phyloP scores from a whole-genome alignment of 1,140 invertebrate species.

The Drosophila micromelanica region DNA sequence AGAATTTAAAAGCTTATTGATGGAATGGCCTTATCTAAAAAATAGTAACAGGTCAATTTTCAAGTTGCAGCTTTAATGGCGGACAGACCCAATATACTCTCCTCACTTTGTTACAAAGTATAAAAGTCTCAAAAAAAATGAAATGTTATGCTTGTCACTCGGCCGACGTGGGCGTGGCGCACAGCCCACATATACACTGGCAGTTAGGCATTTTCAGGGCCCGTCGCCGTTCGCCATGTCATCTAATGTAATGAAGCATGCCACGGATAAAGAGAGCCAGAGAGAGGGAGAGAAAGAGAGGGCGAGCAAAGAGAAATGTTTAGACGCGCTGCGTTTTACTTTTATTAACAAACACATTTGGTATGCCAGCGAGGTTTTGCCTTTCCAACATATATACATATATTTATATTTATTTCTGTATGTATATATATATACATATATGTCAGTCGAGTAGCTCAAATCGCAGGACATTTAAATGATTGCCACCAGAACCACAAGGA shows the following conservation, averaged over 20 bases:
- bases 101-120: background rate
- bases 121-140: constrained; percentile 4
- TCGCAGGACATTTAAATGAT: constrained; percentile 49
- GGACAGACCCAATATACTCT: background rate
- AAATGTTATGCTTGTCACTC: constrained; percentile 53
- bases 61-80: no score
- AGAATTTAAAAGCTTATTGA: no score
- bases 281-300: constrained; percentile 5
- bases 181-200: constrained; percentile 6
- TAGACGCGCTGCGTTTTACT: constrained; percentile 38
- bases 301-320: constrained; percentile 16
- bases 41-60: no score
- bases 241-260: constrained; percentile 56
- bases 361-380: constrained; percentile 34
- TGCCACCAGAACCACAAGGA: constrained; percentile 7
- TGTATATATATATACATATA: constrained; percentile 21
- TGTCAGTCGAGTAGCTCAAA: constrained; percentile 34
- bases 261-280: constrained; percentile 10
- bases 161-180: constrained; percentile 30
- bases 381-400: background rate
- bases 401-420: background rate
- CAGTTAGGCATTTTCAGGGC: constrained; percentile 22
- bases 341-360: constrained; percentile 43
- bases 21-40: no score
- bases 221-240: constrained; percentile 44